Evolutionary conservation across 2,888 invertebrate genomes (phyloP).

Genomic region (Cephonodes hylas): DNA sequence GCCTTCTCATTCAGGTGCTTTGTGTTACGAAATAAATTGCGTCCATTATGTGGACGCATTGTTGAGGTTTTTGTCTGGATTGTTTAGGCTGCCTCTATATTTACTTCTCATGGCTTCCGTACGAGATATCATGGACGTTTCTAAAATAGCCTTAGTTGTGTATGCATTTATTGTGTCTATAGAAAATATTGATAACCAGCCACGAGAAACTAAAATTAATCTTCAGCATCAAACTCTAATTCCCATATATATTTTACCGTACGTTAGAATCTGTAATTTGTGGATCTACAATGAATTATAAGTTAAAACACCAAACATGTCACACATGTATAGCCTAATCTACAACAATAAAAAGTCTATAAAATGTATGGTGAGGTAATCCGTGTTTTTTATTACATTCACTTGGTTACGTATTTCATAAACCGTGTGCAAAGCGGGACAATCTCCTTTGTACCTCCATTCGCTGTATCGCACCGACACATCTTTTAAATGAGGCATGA

Average conservation of each 20-base stretch:
- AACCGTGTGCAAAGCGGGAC: background rate
- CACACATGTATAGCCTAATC: background rate
- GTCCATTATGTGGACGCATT: background rate
- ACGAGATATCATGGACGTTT: too few relatives aligned
- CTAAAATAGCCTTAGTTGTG: too few relatives aligned
- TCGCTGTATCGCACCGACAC: background rate
- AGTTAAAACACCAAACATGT: too few relatives aligned
- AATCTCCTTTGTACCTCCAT: background rate
- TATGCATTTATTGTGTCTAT: too few relatives aligned
- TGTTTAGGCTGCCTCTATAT: background rate
- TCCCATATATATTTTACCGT: too few relatives aligned
- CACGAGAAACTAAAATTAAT: too few relatives aligned
- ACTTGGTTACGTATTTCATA: background rate
- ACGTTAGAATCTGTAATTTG: too few relatives aligned
- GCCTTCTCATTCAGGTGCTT: background rate
- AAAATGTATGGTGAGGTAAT: background rate
- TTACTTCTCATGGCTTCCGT: background rate
- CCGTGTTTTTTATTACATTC: background rate
- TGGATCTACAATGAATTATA: too few relatives aligned
- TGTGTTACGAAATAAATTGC: background rate
- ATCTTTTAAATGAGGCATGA: constrained; percentile 6
- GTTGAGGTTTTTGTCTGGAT: background rate
- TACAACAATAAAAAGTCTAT: background rate
- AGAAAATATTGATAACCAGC: too few relatives aligned
- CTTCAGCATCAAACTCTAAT: too few relatives aligned